Base-by-base conservation (phyloP, 1,140 invertebrate genomes). In the Solenopsis fugax region DNA sequence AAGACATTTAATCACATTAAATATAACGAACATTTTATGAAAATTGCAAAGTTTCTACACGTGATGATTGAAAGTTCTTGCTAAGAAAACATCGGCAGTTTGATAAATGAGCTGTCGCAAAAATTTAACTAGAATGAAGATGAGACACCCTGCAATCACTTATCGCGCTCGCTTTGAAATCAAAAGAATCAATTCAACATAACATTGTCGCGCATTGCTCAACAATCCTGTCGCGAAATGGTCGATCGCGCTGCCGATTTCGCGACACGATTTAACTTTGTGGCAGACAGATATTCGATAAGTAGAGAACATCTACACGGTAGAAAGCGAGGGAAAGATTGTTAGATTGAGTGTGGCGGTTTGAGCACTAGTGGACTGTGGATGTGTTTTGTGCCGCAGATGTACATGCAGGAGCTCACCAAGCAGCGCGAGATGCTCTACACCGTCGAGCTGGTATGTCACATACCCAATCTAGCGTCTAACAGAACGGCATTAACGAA, bases 361-460 rank as follows among this genome's bases (percentile, higher is more conserved):
- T 94, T 94, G 94, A 95, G 93, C 94, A 95, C 94, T 95, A 94
- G 94, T 95, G 94, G 94, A 95, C 92, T 95, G 91, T 90, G 93
- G 93, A 94, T 95, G 93, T 95, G 93, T 95, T 95, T 95, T 93
- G 93, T 94, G 94, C 96, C 96, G 95, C 97, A 97, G 97, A 97
- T 97, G 95, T 97, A 97, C 96, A 97, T 97, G 96, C 97, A 98
- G 96, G 98, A 98, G 97, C 97, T 98, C 96, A 98, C 96, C 96
- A 97, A 97, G 96, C 97, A 97, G 95, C 97, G 97, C 96, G 97
- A 98, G 96, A 96, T 98, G 96, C 96, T 98, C 95, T 97, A 97
- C 96, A 97, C 97, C 95, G 97, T 97, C 94, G 97, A 98, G 96
- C 96, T 98, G 97, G 97, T 98, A 97, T 96, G 97, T 95, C 93